Conservation (phyloP, 1,140 invertebrate genomes). For the Lutraria rhynchaena region DNA sequence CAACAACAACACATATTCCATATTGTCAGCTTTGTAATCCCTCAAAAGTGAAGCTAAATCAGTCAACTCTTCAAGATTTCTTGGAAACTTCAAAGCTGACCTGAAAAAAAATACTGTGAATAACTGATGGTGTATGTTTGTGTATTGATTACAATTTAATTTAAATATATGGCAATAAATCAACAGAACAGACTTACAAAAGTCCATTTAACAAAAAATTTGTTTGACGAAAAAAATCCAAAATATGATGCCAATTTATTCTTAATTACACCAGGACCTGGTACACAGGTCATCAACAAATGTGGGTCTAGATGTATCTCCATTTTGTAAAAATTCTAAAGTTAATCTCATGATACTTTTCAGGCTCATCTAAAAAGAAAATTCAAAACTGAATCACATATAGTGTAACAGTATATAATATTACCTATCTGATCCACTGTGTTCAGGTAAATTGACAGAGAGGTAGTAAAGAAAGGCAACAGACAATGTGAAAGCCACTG, state of each 20-base stretch:
- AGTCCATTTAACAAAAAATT: background rate
- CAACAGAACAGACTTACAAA: too few species aligned
- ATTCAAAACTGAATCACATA: too few species aligned
- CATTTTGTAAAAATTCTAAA: too few species aligned
- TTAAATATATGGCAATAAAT: too few species aligned
- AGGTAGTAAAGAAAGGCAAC: constrained; percentile 71
- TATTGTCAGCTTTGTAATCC: constrained; percentile 83
- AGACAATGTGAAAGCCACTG: constrained; percentile 68
- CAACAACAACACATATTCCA: constrained; percentile 84
- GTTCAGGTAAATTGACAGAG: constrained; percentile 71
- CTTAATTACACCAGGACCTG: too few species aligned
- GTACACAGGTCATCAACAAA: too few species aligned
- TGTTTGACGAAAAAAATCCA: background rate
- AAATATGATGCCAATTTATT: background rate
- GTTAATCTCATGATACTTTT: too few species aligned
- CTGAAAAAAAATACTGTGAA: constrained; percentile 69
- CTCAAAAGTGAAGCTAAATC: constrained; percentile 78
- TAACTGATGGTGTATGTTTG: too few species aligned
- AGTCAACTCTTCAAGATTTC: constrained; percentile 82
- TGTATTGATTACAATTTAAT: too few species aligned
- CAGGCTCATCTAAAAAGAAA: too few species aligned
- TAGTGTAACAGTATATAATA: too few species aligned
- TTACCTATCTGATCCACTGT: constrained; percentile 52
- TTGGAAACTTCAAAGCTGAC: constrained; percentile 81
- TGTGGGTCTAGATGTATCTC: too few species aligned